Percentiles rank a stretch among this genome's conserved stretches.
phyloP scores from a whole-genome alignment of 2,888 invertebrate genomes.

The Limnephilus marmoratus region DNA sequence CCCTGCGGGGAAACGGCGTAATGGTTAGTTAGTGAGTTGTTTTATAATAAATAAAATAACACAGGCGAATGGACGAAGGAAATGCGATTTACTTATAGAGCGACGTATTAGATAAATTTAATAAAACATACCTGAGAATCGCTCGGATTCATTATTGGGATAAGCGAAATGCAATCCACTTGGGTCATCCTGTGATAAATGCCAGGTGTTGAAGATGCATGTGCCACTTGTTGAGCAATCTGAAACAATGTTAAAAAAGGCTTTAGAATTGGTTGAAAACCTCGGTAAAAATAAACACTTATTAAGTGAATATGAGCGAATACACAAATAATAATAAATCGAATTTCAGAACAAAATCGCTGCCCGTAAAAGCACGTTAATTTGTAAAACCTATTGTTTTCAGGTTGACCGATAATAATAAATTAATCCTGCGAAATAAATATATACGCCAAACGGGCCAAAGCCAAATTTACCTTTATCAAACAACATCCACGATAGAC shows the following conservation, averaged over 20 bases:
- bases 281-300: neutral
- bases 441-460: neutral
- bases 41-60: too few species aligned
- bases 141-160: conserved; percentile 26
- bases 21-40: too few species aligned
- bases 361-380: neutral
- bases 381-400: neutral
- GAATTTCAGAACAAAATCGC: neutral
- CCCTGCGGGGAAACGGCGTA: too few species aligned
- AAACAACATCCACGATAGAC: conserved; percentile 22
- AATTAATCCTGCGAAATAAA: neutral
- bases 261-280: neutral
- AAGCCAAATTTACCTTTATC: conserved; percentile 4
- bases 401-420: conserved; percentile 13
- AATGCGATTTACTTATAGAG: neutral
- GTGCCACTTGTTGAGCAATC: conserved; percentile 37
- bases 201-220: conserved; percentile 6
- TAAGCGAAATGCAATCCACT: neutral
- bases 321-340: neutral
- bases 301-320: neutral
- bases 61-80: too few species aligned
- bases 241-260: neutral
- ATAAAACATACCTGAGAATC: conserved; percentile 20
- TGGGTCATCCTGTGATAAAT: conserved; percentile 30
- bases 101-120: too few species aligned